Conservation (phyloP, 2,797 vertebrate genomes). For the Geotrypetes seraphini region DNA sequence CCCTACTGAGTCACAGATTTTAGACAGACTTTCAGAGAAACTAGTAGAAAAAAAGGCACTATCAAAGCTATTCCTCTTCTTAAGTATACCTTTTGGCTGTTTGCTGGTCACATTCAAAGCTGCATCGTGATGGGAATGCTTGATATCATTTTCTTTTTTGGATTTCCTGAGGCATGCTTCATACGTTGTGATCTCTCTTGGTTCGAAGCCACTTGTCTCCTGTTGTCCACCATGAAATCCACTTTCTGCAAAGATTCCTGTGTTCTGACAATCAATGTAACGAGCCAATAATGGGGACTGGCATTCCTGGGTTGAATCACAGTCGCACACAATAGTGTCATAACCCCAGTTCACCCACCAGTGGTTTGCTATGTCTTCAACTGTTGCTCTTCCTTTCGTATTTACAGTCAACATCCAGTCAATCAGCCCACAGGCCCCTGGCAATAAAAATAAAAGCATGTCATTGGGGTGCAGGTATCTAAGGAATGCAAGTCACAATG, state of each 20-base stretch:
- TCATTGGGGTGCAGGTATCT: too few relatives aligned
- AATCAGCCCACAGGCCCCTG: conserved; percentile 70
- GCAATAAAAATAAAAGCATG: neutral
- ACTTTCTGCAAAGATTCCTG: neutral
- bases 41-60: conserved; percentile 25
- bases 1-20: conserved; percentile 1
- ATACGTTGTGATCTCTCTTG: conserved; percentile 13
- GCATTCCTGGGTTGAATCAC: conserved; percentile 52
- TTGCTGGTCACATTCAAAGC: conserved; percentile 24
- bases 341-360: conserved; percentile 83
- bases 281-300: conserved; percentile 66
- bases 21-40: conserved; percentile 22
- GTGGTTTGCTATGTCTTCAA: conserved; percentile 75
- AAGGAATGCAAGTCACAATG: too few relatives aligned
- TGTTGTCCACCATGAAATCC: conserved; percentile 1
- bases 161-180: conserved; percentile 56
- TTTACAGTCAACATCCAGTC: conserved; percentile 68
- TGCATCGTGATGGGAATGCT: conserved; percentile 30
- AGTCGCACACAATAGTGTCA: conserved; percentile 66
- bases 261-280: conserved; percentile 74
- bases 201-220: conserved; percentile 21
- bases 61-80: conserved; percentile 60
- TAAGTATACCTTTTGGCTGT: conserved; percentile 65
- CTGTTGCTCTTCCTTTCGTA: conserved; percentile 59
- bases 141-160: conserved; percentile 61